Evolutionary conservation across 2,888 invertebrate genomes (phyloP).

Genomic region (Pecten maximus): DNA sequence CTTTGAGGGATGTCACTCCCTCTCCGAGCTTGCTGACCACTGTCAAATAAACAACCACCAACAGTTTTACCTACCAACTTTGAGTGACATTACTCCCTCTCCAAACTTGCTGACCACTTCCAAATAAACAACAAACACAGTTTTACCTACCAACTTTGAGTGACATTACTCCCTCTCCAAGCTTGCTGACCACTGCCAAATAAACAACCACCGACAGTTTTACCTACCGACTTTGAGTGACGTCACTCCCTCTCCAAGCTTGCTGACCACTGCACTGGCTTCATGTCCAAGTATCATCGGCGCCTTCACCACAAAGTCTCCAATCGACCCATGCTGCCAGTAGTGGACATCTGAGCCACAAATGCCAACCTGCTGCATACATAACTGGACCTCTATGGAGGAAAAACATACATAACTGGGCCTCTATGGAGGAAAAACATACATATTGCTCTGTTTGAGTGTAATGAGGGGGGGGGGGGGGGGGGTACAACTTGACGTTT

Average conservation of each 20-base stretch:
- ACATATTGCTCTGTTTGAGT: not conserved
- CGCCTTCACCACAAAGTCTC: slow-evolving; percentile 91
- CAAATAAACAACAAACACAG: not conserved
- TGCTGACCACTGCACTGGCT: slow-evolving; percentile 85
- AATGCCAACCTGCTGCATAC: slow-evolving; percentile 97
- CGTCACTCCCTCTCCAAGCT: slow-evolving; percentile 87
- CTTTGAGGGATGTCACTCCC: slow-evolving; percentile 84
- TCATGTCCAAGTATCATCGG: slow-evolving; percentile 99
- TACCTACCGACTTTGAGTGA: slow-evolving; percentile 85
- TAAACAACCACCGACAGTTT: not conserved
- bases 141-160: slow-evolving; percentile 84
- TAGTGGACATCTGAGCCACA: slow-evolving; percentile 98
- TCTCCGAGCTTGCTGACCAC: slow-evolving; percentile 87
- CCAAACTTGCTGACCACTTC: slow-evolving; percentile 86
- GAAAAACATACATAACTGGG: slow-evolving; percentile 27
- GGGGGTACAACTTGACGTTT: too few species aligned
- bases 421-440: slow-evolving; percentile 86
- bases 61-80: slow-evolving; percentile 85
- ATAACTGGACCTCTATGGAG: slow-evolving; percentile 90
- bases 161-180: slow-evolving; percentile 85
- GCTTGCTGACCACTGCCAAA: slow-evolving; percentile 43
- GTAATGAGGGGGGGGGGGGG: too few species aligned
- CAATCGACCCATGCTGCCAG: slow-evolving; percentile 92
- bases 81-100: slow-evolving; percentile 83
- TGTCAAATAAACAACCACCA: too few species aligned